phyloP scores from a whole-genome alignment of 2,113 vertebrate genomes.

The Platycercus adscitus region DNA sequence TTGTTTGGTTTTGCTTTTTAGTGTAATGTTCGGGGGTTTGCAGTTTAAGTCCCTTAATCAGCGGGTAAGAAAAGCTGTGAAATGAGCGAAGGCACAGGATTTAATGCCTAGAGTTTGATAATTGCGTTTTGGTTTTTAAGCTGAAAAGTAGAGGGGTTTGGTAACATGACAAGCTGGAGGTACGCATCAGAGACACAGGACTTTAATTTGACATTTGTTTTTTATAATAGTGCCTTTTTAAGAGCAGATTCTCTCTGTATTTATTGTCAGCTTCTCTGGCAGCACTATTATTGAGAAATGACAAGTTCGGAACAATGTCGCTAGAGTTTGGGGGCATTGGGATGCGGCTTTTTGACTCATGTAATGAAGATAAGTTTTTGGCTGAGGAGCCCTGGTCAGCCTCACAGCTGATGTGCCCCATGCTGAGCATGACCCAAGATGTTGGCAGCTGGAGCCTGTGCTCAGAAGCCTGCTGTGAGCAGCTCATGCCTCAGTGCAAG shows the following conservation, averaged over 20 bases:
- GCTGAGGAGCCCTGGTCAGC: not conserved
- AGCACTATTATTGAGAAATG: not conserved
- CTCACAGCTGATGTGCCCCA: rapidly evolving
- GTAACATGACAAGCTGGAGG: not conserved
- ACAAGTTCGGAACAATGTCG: not conserved
- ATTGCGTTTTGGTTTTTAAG: not conserved
- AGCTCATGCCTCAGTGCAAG: not conserved
- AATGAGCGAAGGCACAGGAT: not conserved
- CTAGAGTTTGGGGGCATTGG: too few species aligned
- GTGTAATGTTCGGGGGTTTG: not conserved
- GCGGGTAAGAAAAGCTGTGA: not conserved
- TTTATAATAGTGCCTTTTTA: not conserved
- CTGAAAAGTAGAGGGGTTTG: not conserved
- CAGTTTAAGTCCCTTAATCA: not conserved
- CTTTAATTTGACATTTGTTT: not conserved
- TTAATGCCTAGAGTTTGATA: not conserved
- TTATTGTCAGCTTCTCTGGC: not conserved
- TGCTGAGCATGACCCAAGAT: not conserved
- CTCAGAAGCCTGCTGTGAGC: not conserved
- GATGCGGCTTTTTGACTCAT: not conserved
- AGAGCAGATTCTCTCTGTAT: not conserved
- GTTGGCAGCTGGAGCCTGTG: not conserved
- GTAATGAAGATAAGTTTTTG: not conserved
- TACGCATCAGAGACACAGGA: rapidly evolving
- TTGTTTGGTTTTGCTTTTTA: not conserved